phyloP scores from a whole-genome alignment of 2,797 vertebrate genomes.

The Pseudochirops cupreus region DNA sequence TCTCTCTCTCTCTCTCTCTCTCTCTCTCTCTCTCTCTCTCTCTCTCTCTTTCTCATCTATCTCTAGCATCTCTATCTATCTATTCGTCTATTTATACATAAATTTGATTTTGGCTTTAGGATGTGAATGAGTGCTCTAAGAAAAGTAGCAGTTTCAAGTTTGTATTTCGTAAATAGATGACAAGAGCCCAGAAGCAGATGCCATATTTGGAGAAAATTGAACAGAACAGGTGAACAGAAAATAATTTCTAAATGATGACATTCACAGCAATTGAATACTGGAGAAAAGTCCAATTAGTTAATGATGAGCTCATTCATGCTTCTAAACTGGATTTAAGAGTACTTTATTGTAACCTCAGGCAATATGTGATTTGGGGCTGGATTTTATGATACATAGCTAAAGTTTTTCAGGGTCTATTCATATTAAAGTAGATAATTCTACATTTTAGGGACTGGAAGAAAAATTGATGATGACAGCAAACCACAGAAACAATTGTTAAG shows the following conservation, averaged over 20 bases:
- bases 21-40: too few species aligned
- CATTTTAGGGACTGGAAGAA: neutral
- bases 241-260: neutral
- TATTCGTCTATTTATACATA: neutral
- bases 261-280: slow-evolving; percentile 5
- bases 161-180: neutral
- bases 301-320: neutral
- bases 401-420: neutral
- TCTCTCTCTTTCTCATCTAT: too few species aligned
- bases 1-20: too few species aligned
- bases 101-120: neutral
- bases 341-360: neutral
- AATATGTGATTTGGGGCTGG: neutral
- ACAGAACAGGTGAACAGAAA: slow-evolving; percentile 4
- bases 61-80: neutral
- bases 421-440: neutral
- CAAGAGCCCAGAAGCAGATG: neutral
- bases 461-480: neutral
- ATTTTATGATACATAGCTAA: neutral
- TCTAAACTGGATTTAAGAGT: neutral
- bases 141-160: slow-evolving; percentile 13
- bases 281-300: neutral
- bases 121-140: neutral
- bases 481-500: neutral
- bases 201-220: neutral